Evolutionary conservation across 2,888 invertebrate genomes (phyloP), one percentile per base, ranked within the genome.

Genomic region (Steromphala cineraria): DNA sequence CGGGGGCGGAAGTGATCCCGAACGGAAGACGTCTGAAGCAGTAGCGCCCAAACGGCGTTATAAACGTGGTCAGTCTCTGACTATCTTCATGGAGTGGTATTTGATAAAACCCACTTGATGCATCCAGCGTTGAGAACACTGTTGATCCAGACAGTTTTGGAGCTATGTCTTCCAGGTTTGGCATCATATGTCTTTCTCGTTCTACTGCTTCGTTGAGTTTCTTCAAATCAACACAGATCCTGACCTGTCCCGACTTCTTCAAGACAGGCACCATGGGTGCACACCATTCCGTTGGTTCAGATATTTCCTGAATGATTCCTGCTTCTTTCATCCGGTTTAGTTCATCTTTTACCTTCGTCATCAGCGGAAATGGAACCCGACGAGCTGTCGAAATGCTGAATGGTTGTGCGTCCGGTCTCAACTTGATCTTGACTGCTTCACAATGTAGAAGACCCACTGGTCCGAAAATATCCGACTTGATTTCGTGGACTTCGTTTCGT

Each of bases 1-100:
- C 85, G 10, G 82, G 78, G 2, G 83, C 84, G 13, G 21, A 52
- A n/a, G 81, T 78, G 0, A 84, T 83, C 24, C 81, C 83, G 55
- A 80, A 83, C 4, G 82, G 85, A 21, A 81, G 52, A 24, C 78
- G 36, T 21, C 62, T 67, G 21, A 80, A 84, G 21, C 75, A 67
- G 75, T 75, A 85, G 17, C 83, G 40, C 1, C 82, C 81, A 15
- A 81, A n/a, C n/a, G n/a, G n/a, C n/a, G n/a, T n/a, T n/a, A n/a
- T n/a, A n/a, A n/a, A n/a, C n/a, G n/a, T n/a, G n/a, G n/a, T n/a
- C n/a, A n/a, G n/a, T n/a, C n/a, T n/a, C n/a, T n/a, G n/a, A n/a
- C n/a, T n/a, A n/a, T n/a, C n/a, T n/a, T n/a, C n/a, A n/a, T n/a
- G n/a, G n/a, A n/a, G n/a, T n/a, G n/a, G n/a, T n/a, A n/a, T n/a